A percentile compares a stretch with the other conserved stretches of the same genome.
Conservation (phyloP, 1,140 invertebrate species). For the Condylostylus longicornis region DNA sequence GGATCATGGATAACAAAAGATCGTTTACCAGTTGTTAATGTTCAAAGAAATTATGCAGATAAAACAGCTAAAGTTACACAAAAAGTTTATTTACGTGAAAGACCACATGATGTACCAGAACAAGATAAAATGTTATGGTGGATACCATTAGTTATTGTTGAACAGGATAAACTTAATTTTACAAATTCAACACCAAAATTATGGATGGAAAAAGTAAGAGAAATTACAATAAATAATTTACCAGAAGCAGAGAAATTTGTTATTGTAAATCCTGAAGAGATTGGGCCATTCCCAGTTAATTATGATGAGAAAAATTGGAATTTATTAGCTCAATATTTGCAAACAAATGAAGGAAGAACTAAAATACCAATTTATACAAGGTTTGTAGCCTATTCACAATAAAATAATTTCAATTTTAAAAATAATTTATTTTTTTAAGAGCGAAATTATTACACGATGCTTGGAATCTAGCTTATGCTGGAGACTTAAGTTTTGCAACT, state of each 20-base stretch:
- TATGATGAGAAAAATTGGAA: constrained; percentile 69
- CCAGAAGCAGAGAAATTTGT: constrained; percentile 44
- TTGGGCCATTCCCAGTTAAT: constrained; percentile 67
- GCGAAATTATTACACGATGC: constrained; percentile 63
- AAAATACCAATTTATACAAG: constrained; percentile 49
- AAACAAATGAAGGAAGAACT: constrained; percentile 34
- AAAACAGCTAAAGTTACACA: constrained; percentile 48
- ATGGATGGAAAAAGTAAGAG: constrained; percentile 44
- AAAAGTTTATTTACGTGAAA: constrained; percentile 51
- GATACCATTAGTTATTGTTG: constrained; percentile 46
- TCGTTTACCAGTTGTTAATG: constrained; percentile 61
- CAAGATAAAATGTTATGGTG: constrained; percentile 50
- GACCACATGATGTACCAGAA: constrained; percentile 46
- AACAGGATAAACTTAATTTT: constrained; percentile 41
- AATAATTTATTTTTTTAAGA: constrained; percentile 21
- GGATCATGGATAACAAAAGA: constrained; percentile 70
- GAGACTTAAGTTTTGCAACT: constrained; percentile 49
- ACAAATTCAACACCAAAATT: constrained; percentile 34
- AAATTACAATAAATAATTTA: constrained; percentile 36
- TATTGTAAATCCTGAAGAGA: constrained; percentile 65
- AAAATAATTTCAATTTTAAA: background rate
- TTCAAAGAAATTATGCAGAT: constrained; percentile 49
- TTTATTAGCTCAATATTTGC: constrained; percentile 47
- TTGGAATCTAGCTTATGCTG: constrained; percentile 64
- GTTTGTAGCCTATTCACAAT: constrained; percentile 8